A percentile compares a stretch with the other conserved stretches of the same genome.
Evolutionary conservation across 2,888 invertebrate genomes (phyloP).

Genomic region (Gortyna flavago): DNA sequence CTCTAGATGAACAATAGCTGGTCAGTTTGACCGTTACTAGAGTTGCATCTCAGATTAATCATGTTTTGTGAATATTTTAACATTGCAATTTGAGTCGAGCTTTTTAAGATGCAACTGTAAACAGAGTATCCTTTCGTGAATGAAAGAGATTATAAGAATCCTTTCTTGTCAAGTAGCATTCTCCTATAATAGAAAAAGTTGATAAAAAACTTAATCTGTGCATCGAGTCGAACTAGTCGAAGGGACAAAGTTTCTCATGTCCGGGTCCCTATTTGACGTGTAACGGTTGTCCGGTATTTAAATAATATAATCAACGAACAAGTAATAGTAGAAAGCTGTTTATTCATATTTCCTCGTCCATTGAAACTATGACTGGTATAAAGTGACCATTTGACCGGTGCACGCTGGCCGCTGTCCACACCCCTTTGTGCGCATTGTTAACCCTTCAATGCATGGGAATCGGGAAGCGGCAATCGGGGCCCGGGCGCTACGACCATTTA

Average conservation of each 20-base stretch:
- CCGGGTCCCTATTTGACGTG: constrained; percentile 80
- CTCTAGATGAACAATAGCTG: constrained; percentile 29
- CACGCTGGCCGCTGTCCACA: constrained; percentile 85
- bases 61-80: constrained; percentile 45
- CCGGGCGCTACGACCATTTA: constrained; percentile 80
- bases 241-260: constrained; percentile 85
- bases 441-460: constrained; percentile 88
- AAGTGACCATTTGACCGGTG: constrained; percentile 89
- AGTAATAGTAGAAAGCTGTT: constrained; percentile 83
- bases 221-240: constrained; percentile 49
- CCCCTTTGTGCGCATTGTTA: constrained; percentile 87
- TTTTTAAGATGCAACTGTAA: constrained; percentile 18
- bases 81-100: constrained; percentile 25
- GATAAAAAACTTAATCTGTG: constrained; percentile 62
- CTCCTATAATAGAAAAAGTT: constrained; percentile 57
- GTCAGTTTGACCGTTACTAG: constrained; percentile 59
- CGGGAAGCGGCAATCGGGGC: constrained; percentile 83
- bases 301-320: constrained; percentile 86
- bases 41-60: constrained; percentile 33
- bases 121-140: constrained; percentile 38
- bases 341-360: constrained; percentile 88
- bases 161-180: constrained; percentile 45
- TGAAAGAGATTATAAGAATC: constrained; percentile 46
- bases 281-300: constrained; percentile 87
- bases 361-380: constrained; percentile 85